phyloP scores from a whole-genome alignment of 2,113 vertebrate species.

The Mesoclemmys tuberculata region DNA sequence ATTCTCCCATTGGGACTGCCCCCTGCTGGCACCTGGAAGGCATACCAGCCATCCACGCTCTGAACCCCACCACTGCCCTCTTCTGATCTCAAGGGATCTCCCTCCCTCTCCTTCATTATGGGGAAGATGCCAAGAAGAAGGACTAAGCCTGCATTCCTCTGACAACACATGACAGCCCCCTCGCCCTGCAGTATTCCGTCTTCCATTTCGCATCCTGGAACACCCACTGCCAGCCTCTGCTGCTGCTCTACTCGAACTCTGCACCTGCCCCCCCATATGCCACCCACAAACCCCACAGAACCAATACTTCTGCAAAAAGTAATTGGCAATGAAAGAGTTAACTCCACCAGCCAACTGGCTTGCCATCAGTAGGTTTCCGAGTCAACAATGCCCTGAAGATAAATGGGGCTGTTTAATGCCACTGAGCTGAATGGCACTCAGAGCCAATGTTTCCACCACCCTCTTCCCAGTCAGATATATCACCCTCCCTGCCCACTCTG shows the following conservation, averaged over 20 bases:
- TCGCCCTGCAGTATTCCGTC: neutral
- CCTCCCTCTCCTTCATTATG: neutral
- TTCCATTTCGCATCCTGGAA: neutral
- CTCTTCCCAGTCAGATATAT: neutral
- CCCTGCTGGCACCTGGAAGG: neutral
- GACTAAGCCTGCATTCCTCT: neutral
- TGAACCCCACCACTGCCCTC: neutral
- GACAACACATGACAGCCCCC: neutral
- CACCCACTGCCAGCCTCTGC: neutral
- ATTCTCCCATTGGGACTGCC: neutral
- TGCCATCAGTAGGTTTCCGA: neutral
- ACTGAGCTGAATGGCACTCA: fast-evolving
- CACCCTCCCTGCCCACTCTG: neutral
- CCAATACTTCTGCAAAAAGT: neutral
- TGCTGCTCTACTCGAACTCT: neutral
- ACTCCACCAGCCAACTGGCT: neutral
- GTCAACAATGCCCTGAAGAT: neutral
- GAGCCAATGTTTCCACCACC: neutral
- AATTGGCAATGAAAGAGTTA: neutral
- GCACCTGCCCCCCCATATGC: neutral
- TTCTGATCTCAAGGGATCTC: neutral
- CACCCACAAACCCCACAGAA: neutral
- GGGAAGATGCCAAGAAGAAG: too few species aligned
- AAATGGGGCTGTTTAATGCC: neutral
- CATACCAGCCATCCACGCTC: neutral